Conservation (phyloP, 2,113 vertebrate species). For the Rana temporaria region DNA sequence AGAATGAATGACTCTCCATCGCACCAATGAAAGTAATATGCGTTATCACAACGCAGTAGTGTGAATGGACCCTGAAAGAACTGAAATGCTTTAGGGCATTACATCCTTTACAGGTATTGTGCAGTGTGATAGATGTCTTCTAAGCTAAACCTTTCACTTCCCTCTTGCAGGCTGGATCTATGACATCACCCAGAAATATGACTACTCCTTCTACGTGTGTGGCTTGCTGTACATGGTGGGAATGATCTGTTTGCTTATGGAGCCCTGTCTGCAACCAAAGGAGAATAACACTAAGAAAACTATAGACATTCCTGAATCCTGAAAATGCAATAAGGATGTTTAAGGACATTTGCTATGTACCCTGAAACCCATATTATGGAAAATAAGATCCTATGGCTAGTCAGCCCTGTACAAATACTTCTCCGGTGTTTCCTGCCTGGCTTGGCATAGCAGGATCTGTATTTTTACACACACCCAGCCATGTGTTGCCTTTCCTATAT, state of each 20-base stretch:
- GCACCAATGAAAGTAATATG: no score
- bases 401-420: not conserved
- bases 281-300: constrained; percentile 64
- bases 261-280: constrained; percentile 74
- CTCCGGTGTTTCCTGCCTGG: no score
- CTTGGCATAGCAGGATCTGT: not conserved
- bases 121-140: no score
- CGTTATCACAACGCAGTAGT: no score
- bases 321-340: not conserved
- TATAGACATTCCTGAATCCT: not conserved
- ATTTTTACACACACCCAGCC: not conserved
- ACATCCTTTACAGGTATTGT: no score
- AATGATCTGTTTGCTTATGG: constrained; percentile 75
- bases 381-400: not conserved
- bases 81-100: no score
- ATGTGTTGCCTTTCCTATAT: not conserved
- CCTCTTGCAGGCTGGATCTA: constrained; percentile 82
- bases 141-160: constrained; percentile 6
- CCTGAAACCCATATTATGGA: no score
- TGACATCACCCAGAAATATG: constrained; percentile 80
- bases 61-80: no score
- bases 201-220: constrained; percentile 81
- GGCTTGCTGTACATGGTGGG: constrained; percentile 80
- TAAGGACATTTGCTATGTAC: no score
- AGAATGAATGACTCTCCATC: no score